A percentile compares a stretch with the other conserved stretches of the same genome.
These are phyloP conservation scores for Drosophila setosimentum DNA, from an alignment of 2,888 invertebrate genomes.

Conservation along the genomic window DNA sequence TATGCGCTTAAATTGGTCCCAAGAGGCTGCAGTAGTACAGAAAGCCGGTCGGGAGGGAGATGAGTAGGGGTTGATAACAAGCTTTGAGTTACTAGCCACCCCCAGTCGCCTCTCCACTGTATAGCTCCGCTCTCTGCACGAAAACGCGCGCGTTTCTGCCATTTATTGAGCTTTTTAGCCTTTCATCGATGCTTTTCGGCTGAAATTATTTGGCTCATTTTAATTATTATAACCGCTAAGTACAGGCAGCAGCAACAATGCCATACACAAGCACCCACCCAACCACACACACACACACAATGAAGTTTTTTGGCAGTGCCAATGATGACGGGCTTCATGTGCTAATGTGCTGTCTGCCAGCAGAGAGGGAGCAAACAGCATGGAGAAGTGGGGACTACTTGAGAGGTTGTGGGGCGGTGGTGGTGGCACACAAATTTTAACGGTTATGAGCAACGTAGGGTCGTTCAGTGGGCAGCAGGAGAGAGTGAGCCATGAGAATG, in stretches of 20 bases:
- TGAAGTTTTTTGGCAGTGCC: constrained; percentile 10
- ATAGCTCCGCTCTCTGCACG: not conserved
- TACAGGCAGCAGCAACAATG: constrained; percentile 55
- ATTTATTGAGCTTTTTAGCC: constrained; percentile 79
- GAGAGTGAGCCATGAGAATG: not conserved
- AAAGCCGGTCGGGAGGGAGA: not conserved
- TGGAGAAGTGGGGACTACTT: not conserved
- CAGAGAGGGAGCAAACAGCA: not conserved
- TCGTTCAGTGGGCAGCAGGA: constrained; percentile 28
- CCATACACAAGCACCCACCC: constrained; percentile 15
- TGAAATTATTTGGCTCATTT: constrained; percentile 80
- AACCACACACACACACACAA: constrained; percentile 29
- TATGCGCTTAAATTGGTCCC: constrained; percentile 79
- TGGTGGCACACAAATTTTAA: constrained; percentile 67
- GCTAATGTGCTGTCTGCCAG: constrained; percentile 2
- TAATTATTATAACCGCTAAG: constrained; percentile 81
- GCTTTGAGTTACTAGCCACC: constrained; percentile 55
- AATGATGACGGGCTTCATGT: constrained; percentile 20
- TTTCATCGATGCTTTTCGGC: constrained; percentile 80
- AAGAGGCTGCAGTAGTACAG: constrained; percentile 38
- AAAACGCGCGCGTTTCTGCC: constrained; percentile 48
- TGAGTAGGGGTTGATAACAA: constrained; percentile 42
- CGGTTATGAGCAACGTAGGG: constrained; percentile 61
- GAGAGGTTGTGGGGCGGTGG: not conserved
- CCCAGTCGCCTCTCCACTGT: not conserved